phyloP scores from a whole-genome alignment of 2,888 invertebrate genomes.

The Lasioglossum oenotherae region DNA sequence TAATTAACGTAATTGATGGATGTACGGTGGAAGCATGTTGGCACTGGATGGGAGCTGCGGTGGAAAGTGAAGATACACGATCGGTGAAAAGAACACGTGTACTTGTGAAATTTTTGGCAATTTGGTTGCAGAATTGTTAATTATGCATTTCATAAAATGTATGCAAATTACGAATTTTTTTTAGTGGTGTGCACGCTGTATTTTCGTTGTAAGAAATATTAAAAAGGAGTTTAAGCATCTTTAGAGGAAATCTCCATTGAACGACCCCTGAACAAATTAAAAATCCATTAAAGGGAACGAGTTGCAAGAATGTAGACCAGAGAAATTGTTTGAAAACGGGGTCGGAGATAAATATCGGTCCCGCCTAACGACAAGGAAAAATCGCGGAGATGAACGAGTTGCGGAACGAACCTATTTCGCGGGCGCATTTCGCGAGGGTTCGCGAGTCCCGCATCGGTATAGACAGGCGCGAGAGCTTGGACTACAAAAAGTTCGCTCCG shows the following conservation, averaged over 20 bases:
- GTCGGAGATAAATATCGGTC: not conserved
- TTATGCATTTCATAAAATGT: not conserved
- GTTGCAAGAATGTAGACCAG: not conserved
- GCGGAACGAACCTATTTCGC: not conserved
- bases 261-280: not conserved
- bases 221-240: no score
- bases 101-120: not conserved
- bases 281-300: not conserved
- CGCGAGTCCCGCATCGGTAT: not conserved
- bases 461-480: not conserved
- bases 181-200: not conserved
- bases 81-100: not conserved
- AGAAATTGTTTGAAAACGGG: not conserved
- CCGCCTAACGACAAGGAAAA: not conserved
- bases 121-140: not conserved
- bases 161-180: not conserved
- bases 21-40: not conserved
- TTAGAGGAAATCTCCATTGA: no score
- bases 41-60: not conserved
- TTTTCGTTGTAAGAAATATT: not conserved
- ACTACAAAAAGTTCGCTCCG: not conserved
- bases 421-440: not conserved
- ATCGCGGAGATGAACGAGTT: not conserved
- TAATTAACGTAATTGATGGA: conserved; percentile 7
- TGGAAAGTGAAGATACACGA: not conserved